Evolutionary conservation across 2,113 vertebrate genomes (phyloP).

Genomic region (Misgurnus mizolepis): DNA sequence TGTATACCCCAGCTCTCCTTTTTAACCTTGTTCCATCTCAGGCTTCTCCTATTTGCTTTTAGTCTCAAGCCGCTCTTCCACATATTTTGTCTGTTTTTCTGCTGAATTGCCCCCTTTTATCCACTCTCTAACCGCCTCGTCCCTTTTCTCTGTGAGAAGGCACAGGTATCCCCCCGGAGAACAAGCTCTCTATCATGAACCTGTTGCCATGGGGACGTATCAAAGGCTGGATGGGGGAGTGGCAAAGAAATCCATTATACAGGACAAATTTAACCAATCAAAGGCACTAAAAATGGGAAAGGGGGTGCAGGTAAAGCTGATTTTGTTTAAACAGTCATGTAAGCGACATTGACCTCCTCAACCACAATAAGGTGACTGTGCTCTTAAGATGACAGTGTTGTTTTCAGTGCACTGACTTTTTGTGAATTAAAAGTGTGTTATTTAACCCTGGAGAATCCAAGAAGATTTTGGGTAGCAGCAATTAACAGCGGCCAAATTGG

Average conservation of each 20-base stretch:
- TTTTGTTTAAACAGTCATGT: conserved; percentile 9
- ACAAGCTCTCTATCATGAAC: conserved; percentile 66
- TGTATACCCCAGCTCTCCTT: neutral
- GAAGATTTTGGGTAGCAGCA: too few species aligned
- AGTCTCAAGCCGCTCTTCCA: neutral
- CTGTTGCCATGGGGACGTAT: conserved; percentile 79
- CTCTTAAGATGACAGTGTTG: neutral
- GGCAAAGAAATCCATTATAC: conserved; percentile 44
- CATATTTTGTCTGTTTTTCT: neutral
- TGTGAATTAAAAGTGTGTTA: neutral
- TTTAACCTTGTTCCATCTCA: neutral
- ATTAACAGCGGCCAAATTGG: too few species aligned
- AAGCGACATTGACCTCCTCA: neutral
- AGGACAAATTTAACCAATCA: conserved; percentile 39
- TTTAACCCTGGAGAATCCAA: too few species aligned
- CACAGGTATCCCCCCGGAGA: conserved; percentile 52
- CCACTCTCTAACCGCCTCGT: conserved; percentile 14
- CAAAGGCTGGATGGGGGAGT: conserved; percentile 68
- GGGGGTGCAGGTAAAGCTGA: neutral
- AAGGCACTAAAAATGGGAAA: neutral
- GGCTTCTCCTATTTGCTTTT: neutral
- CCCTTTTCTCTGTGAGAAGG: conserved; percentile 33
- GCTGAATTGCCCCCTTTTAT: conserved; percentile 42
- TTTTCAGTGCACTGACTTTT: neutral
- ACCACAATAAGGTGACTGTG: neutral